Percentiles rank a stretch among this genome's conserved stretches.
These are phyloP conservation scores for Mirounga angustirostris DNA, from an alignment of 2,113 vertebrate species.

Conservation along the genomic window DNA sequence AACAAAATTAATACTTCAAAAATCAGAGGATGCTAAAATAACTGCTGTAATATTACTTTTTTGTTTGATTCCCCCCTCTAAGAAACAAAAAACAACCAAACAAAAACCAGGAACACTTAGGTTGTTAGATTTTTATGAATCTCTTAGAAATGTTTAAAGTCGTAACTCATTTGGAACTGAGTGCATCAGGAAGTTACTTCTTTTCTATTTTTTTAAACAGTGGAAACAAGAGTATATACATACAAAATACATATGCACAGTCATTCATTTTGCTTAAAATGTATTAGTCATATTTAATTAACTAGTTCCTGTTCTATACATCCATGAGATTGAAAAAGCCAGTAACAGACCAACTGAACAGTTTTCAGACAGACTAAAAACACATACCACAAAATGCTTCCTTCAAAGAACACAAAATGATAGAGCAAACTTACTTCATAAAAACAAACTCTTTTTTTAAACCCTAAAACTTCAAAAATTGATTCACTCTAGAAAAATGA, in stretches of 20 bases:
- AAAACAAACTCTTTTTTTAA: slow-evolving; percentile 77
- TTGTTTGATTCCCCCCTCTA: background rate
- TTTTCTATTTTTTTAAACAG: slow-evolving; percentile 10
- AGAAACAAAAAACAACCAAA: background rate
- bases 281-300: slow-evolving; percentile 72
- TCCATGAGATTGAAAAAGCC: slow-evolving; percentile 77
- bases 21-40: slow-evolving; percentile 17
- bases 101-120: background rate
- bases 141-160: slow-evolving; percentile 52
- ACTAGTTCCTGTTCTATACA: slow-evolving; percentile 74
- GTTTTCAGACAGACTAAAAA: slow-evolving; percentile 61
- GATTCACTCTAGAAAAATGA: slow-evolving; percentile 74
- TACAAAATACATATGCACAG: background rate
- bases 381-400: slow-evolving; percentile 47
- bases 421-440: slow-evolving; percentile 60
- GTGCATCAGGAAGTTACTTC: slow-evolving; percentile 31
- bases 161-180: slow-evolving; percentile 53
- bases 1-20: slow-evolving; percentile 57
- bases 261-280: slow-evolving; percentile 60
- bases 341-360: slow-evolving; percentile 62
- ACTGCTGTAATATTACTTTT: background rate
- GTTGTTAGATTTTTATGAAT: slow-evolving; percentile 31
- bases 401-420: slow-evolving; percentile 73
- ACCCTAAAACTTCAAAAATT: slow-evolving; percentile 64
- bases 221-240: slow-evolving; percentile 9